Conservation (phyloP, 2,113 vertebrate species). For the Syngnathus scovelli region DNA sequence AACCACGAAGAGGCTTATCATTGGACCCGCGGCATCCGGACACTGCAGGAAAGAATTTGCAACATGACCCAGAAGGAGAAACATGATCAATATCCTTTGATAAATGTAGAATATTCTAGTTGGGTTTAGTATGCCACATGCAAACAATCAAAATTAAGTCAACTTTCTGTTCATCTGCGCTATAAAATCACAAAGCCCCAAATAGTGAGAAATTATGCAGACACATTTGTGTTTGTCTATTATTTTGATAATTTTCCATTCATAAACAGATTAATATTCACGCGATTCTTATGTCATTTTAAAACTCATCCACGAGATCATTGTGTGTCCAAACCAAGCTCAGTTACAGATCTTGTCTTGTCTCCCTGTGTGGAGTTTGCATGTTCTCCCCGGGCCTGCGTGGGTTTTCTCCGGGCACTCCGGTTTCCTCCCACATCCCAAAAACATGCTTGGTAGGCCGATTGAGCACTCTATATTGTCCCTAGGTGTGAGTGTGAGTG, state of each 20-base stretch:
- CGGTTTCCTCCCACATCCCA: too few relatives aligned
- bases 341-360: background rate
- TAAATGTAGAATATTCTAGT: background rate
- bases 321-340: background rate
- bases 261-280: background rate
- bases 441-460: too few relatives aligned
- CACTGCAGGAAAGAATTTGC: constrained; percentile 76
- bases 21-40: constrained; percentile 85
- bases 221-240: background rate
- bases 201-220: background rate
- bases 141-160: background rate
- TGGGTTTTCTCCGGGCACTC: too few relatives aligned
- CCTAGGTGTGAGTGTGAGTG: too few relatives aligned
- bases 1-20: constrained; percentile 76
- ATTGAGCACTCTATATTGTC: too few relatives aligned
- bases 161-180: background rate
- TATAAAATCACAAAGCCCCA: background rate
- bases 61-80: constrained; percentile 91
- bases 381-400: too few relatives aligned
- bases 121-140: background rate
- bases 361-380: too few relatives aligned
- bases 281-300: background rate
- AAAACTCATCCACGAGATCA: background rate
- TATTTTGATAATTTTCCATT: background rate
- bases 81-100: constrained; percentile 88